Evolutionary conservation across 2,797 vertebrate genomes (phyloP), one percentile per base, ranked within the genome.

Genomic region (Cetoscarus ocellatus): DNA sequence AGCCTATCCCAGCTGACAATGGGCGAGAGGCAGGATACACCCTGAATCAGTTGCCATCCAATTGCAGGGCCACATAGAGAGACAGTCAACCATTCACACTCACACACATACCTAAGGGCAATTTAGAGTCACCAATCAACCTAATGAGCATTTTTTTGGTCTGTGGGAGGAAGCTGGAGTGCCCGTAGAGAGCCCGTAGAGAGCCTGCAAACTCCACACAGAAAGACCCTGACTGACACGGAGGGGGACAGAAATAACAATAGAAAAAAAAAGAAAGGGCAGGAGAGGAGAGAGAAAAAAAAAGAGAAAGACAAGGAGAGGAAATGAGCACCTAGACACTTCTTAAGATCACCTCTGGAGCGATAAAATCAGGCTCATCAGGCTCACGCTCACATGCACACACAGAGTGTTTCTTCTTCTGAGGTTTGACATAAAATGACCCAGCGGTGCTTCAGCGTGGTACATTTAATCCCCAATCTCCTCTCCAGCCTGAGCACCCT

Each of bases 381-480:
- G 69, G 51, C 58, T 70, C 76, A 60, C 49, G 53, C 65, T 61
- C 64, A 80, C 70, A 63, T 50, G 73, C 58, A 77, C 59, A 70
- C 17, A 63, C 40, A 74, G 64, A 80, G 61, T 57, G 61, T 75
- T 84, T 86, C 84, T 79, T 84, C 61, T 35, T 81, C 63, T 57
- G 71, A 85, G 83, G 84, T 85, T 69, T 61, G 74, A 74, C 71
- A 81, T 79, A 80, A 90, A 91, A 85, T 85, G 80, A 90, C 84
- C 82, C 80, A 70, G 79, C 63, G 84, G 86, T 69, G 67, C 79
- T 79, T 56, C 84, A 75, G 73, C 53, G 73, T 86, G 86, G 82
- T 77, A 84, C 81, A 87, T 91, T 90, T 91, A 88, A 91, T 86
- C 82, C 86, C 82, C 83, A 76, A 75, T 79, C 78, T 90, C 81